Percentiles rank a stretch among this genome's conserved stretches.
Evolutionary conservation across 2,888 invertebrate genomes (phyloP).

Genomic region (Daptonema setosum): DNA sequence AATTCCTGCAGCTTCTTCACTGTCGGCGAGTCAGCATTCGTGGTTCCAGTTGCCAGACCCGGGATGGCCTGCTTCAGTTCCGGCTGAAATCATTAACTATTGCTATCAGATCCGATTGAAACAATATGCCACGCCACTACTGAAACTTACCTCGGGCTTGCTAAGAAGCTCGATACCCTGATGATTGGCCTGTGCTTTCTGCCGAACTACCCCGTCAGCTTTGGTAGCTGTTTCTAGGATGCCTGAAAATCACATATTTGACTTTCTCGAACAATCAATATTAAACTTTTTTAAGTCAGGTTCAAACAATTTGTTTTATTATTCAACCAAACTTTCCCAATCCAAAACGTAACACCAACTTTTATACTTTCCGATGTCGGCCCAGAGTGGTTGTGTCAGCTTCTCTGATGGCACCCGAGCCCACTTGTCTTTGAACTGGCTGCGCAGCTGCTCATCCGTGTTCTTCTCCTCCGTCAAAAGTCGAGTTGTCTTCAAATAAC

Average conservation of each 20-base stretch:
- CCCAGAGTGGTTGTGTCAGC: constrained; percentile 70
- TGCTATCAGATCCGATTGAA: too few relatives aligned
- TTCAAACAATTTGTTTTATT: too few relatives aligned
- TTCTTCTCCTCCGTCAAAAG: constrained; percentile 70
- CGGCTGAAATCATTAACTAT: background rate
- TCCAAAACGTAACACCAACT: too few relatives aligned
- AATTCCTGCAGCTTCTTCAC: constrained; percentile 47
- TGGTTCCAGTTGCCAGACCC: background rate
- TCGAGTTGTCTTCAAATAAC: constrained; percentile 25
- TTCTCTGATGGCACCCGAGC: constrained; percentile 61
- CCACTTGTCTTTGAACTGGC: constrained; percentile 82
- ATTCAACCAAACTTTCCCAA: too few relatives aligned
- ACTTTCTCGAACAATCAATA: too few relatives aligned
- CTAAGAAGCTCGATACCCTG: constrained; percentile 62
- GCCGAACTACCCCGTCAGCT: constrained; percentile 58
- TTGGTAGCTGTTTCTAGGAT: constrained; percentile 70
- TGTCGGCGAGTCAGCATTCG: constrained; percentile 30
- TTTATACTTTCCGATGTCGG: too few relatives aligned
- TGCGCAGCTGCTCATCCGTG: constrained; percentile 62
- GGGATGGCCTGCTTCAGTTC: background rate
- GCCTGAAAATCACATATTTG: too few relatives aligned
- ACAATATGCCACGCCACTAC: background rate
- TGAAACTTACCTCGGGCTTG: constrained; percentile 36
- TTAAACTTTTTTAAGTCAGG: too few relatives aligned
- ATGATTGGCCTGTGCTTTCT: constrained; percentile 57